Evolutionary conservation across 2,113 vertebrate genomes (phyloP).

Genomic region (Oreochromis niloticus): DNA sequence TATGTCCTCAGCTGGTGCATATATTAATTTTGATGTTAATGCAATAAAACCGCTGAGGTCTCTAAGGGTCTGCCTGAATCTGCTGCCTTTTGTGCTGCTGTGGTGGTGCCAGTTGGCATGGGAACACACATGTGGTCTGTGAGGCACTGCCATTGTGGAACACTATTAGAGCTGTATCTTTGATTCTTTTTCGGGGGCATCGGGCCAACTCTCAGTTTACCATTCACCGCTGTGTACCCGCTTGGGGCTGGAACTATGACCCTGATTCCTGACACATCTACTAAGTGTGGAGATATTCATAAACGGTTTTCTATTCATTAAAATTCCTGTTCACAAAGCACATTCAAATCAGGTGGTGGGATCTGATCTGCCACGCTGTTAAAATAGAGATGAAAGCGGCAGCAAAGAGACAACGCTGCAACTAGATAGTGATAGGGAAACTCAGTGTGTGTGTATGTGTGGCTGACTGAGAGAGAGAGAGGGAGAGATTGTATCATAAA

Average conservation of each 20-base stretch:
- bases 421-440: background rate
- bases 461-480: background rate
- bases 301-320: constrained; percentile 27
- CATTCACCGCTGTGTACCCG: background rate
- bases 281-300: constrained; percentile 8
- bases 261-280: constrained; percentile 6
- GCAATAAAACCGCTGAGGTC: constrained; percentile 11
- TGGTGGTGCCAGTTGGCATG: constrained; percentile 50
- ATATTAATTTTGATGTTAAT: constrained; percentile 21
- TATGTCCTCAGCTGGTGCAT: background rate
- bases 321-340: constrained; percentile 25
- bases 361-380: constrained; percentile 27
- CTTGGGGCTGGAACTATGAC: background rate
- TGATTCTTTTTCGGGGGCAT: constrained; percentile 5
- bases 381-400: constrained; percentile 34
- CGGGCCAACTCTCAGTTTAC: constrained; percentile 1
- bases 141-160: background rate
- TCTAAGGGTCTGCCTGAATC: background rate
- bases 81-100: background rate
- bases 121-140: constrained; percentile 24
- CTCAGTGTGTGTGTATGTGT: background rate
- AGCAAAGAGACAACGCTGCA: constrained; percentile 17
- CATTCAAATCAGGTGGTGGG: constrained; percentile 25
- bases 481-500: constrained; percentile 5
- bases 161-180: constrained; percentile 6